Evolutionary conservation across 1,140 invertebrate genomes (phyloP).

Genomic region (Globodera ellingtonae): DNA sequence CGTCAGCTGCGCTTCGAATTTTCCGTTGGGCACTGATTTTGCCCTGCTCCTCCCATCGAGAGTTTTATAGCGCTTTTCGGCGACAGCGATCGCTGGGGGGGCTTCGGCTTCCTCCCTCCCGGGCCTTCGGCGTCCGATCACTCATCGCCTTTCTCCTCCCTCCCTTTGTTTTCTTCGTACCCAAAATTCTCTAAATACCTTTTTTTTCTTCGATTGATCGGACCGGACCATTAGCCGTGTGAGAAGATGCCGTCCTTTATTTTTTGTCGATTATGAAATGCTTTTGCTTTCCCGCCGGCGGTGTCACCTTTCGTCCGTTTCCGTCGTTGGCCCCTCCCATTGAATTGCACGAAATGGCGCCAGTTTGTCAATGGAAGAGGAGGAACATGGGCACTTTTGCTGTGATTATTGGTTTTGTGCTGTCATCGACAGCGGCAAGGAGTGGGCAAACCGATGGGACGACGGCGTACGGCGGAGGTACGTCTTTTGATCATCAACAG

Average conservation of each 20-base stretch:
- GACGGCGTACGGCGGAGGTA: background rate
- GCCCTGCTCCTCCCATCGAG: background rate
- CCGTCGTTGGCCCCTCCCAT: background rate
- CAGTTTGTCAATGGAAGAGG: background rate
- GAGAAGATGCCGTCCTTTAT: background rate
- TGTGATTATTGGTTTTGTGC: background rate
- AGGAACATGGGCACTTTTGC: background rate
- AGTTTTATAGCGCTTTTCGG: slow-evolving; percentile 7
- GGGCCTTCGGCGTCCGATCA: background rate
- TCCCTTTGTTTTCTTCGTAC: background rate
- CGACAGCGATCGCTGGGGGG: background rate
- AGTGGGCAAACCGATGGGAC: background rate
- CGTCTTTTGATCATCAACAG: too few species aligned
- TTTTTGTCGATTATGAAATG: background rate
- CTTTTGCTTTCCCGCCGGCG: background rate
- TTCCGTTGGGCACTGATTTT: background rate
- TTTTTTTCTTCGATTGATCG: background rate
- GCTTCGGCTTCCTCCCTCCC: too few species aligned
- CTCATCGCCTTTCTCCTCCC: background rate
- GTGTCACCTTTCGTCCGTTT: background rate
- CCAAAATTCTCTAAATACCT: background rate
- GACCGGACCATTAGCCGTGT: background rate
- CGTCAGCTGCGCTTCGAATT: slow-evolving; percentile 13
- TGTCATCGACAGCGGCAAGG: background rate
- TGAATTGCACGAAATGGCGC: too few species aligned